Conservation (phyloP, 2,113 vertebrate genomes). For the Coregonus clupeaformis region DNA sequence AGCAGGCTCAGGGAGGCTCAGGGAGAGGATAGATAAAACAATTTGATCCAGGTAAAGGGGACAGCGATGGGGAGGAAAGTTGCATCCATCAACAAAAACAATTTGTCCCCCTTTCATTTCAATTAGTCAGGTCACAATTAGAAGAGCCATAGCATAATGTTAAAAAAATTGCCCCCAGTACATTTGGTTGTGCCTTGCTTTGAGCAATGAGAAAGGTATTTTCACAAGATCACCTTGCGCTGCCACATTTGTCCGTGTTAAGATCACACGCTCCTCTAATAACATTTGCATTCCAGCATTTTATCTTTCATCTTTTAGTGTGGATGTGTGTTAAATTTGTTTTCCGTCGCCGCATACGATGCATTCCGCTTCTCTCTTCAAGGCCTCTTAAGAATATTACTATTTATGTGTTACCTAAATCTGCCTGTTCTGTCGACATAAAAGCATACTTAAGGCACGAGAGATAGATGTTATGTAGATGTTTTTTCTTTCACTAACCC, state of each 20-base stretch:
- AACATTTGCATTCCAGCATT: slow-evolving; percentile 48
- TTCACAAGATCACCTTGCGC: slow-evolving; percentile 30
- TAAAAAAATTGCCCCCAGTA: background rate
- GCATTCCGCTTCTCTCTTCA: slow-evolving; percentile 34
- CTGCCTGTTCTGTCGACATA: background rate
- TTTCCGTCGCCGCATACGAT: slow-evolving; percentile 37
- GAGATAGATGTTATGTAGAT: background rate
- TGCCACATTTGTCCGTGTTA: slow-evolving; percentile 35
- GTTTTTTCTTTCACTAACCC: background rate
- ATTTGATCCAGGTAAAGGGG: background rate
- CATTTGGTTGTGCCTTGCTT: background rate
- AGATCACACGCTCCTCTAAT: slow-evolving; percentile 38
- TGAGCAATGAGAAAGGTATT: background rate
- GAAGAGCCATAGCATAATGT: background rate
- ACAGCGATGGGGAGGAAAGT: background rate
- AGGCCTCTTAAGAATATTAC: slow-evolving; percentile 13
- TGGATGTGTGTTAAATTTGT: slow-evolving; percentile 43
- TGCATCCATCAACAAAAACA: background rate
- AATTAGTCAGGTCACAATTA: no score
- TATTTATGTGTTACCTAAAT: slow-evolving; percentile 18
- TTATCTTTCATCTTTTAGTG: slow-evolving; percentile 50
- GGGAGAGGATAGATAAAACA: background rate
- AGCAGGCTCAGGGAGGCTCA: slow-evolving; percentile 22
- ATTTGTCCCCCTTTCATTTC: background rate
- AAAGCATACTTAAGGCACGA: slow-evolving; percentile 20